Conservation (phyloP, 1,140 invertebrate species). For the Drosophila bocki region DNA sequence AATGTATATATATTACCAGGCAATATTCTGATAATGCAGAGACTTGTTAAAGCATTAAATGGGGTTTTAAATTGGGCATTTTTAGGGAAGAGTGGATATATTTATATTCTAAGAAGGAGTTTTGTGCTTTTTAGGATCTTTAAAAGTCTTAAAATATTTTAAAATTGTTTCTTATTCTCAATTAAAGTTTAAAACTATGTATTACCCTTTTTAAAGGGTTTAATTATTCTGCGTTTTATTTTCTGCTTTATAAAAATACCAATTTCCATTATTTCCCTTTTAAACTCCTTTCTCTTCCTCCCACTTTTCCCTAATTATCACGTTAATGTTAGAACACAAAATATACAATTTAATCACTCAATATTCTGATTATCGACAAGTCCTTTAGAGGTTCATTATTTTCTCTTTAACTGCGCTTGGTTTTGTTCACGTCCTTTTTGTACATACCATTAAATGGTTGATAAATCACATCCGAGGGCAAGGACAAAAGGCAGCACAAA, state of each 20-base stretch:
- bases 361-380: slow-evolving; percentile 27
- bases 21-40: background rate
- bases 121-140: background rate
- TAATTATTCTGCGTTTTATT: too few relatives aligned
- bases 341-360: slow-evolving; percentile 2
- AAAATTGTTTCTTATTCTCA: background rate
- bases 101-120: background rate
- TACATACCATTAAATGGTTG: slow-evolving; percentile 44
- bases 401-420: slow-evolving; percentile 9
- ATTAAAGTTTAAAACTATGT: background rate
- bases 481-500: slow-evolving; percentile 34
- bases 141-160: background rate
- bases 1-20: background rate
- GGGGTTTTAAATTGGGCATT: background rate
- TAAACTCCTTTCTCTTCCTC: background rate
- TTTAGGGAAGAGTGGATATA: background rate
- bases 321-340: background rate
- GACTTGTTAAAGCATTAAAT: background rate
- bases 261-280: background rate
- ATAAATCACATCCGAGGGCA: slow-evolving; percentile 32
- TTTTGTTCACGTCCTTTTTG: slow-evolving; percentile 14
- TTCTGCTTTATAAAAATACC: background rate
- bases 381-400: slow-evolving; percentile 17
- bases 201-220: background rate
- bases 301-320: slow-evolving; percentile 10